Evolutionary conservation across 1,140 invertebrate species (phyloP), one percentile per base, ranked within the genome.

Genomic region (Mercenaria mercenaria): DNA sequence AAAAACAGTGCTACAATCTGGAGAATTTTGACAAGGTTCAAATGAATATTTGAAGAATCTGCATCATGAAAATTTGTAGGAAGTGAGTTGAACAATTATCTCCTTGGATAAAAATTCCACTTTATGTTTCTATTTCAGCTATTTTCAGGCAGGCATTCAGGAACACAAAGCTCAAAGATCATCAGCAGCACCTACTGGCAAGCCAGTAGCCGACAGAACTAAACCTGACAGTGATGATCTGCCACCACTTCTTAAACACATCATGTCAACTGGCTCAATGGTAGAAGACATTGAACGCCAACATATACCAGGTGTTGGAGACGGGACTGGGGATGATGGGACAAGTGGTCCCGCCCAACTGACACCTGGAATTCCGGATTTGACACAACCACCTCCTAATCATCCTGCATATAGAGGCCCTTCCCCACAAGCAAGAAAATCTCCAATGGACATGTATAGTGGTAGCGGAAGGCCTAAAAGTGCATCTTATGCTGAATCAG

Each of bases 241-340:
- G 98, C 96, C 97, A 97, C 37, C 98, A 97, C 95, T 98, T 97
- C 95, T 98, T 0, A 97, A 97, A 89, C 96, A 97, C 84, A 96
- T 98, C 43, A 98, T 98, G 97, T 98, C 97, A 43, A 97, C 98
- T 94, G 97, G 97, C 26, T 97, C 98, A 93, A 97, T 97, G 74
- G 97, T 99, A 15, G 98, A 98, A 93, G 98, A 98, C 95, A 98
- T 99, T 93, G 98, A 99, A 93, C 98, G 98, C 90, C 98, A 98
- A 92, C 98, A 98, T n/a, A 81, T 61, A 67, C 34, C 43, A 50
- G 41, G 88, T 64, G 29, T 64, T 76, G 34, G 41, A 69, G 32
- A 52, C 29, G 13, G 43, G 47, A 20, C 18, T 15, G 15, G 61
- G 29, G 56, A 61, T 52, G 72, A 74, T n/a, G 76, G 26, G 20